Percentiles rank a stretch among this genome's conserved stretches.
Conservation (phyloP, 2,888 invertebrate genomes). For the Hemithea aestivaria region DNA sequence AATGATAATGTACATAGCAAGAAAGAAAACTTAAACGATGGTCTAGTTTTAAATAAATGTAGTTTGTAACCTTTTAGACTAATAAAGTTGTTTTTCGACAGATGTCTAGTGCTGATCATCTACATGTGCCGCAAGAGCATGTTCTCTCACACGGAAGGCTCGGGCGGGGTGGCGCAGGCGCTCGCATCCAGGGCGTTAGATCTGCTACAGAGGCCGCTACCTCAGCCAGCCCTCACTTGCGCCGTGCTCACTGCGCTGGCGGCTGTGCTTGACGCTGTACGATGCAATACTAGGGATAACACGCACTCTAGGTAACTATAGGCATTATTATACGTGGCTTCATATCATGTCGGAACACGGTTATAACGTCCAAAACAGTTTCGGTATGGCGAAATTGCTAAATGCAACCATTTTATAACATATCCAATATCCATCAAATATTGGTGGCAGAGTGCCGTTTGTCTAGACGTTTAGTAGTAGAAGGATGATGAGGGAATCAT, state of each 20-base stretch:
- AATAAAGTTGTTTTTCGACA: conserved; percentile 39
- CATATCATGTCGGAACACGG: conserved; percentile 40
- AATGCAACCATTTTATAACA: no score
- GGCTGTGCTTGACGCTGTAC: conserved; percentile 54
- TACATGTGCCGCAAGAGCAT: conserved; percentile 92
- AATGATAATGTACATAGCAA: no score
- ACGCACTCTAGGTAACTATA: conserved; percentile 44
- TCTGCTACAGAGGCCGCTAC: conserved; percentile 78
- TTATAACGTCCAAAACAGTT: no score
- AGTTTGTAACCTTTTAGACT: no score
- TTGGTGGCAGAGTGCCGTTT: no score
- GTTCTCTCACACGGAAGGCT: conserved; percentile 72
- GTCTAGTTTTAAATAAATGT: no score
- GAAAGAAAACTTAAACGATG: no score
- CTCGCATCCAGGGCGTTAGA: conserved; percentile 72
- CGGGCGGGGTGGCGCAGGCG: conserved; percentile 78
- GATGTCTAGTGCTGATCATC: conserved; percentile 91
- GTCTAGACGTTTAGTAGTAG: no score
- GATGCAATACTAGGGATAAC: conserved; percentile 28
- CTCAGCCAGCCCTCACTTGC: conserved; percentile 62
- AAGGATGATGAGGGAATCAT: no score
- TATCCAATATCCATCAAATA: no score
- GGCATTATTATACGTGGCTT: no score
- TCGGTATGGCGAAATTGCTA: no score
- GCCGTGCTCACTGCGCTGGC: conserved; percentile 61